Conservation (phyloP, 2,113 vertebrate genomes). For the Mustela nigripes region DNA sequence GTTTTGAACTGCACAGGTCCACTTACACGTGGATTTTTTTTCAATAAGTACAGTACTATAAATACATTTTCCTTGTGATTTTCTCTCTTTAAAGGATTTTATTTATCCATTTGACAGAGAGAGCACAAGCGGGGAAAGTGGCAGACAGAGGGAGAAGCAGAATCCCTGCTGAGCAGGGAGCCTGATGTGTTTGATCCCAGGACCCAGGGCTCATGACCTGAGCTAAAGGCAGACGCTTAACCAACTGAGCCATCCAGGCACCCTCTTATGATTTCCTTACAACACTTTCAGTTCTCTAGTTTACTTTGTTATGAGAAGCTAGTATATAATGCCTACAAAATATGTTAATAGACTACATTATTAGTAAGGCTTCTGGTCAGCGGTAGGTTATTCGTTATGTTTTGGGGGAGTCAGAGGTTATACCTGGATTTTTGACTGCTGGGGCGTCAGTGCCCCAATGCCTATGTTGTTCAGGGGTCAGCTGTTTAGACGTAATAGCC, state of each 20-base stretch:
- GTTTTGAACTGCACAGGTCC: neutral
- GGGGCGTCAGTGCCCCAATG: neutral
- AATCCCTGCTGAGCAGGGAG: neutral
- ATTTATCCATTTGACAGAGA: neutral
- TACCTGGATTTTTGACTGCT: neutral
- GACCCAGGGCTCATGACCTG: too few relatives aligned
- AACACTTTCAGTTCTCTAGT: neutral
- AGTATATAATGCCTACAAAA: neutral
- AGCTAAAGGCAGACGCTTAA: too few relatives aligned
- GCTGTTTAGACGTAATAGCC: neutral
- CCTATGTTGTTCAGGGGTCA: neutral
- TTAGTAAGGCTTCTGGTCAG: neutral
- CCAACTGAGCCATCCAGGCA: neutral
- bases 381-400: neutral
- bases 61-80: neutral
- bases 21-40: neutral
- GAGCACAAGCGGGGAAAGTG: neutral
- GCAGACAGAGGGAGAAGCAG: neutral
- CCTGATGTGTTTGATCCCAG: too few relatives aligned
- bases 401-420: neutral
- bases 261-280: neutral
- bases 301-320: neutral
- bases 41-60: neutral
- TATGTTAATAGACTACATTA: neutral
- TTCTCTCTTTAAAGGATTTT: too few relatives aligned